Base-by-base conservation (phyloP, 2,888 invertebrate species). In the Scrobipalpa atriplicella region DNA sequence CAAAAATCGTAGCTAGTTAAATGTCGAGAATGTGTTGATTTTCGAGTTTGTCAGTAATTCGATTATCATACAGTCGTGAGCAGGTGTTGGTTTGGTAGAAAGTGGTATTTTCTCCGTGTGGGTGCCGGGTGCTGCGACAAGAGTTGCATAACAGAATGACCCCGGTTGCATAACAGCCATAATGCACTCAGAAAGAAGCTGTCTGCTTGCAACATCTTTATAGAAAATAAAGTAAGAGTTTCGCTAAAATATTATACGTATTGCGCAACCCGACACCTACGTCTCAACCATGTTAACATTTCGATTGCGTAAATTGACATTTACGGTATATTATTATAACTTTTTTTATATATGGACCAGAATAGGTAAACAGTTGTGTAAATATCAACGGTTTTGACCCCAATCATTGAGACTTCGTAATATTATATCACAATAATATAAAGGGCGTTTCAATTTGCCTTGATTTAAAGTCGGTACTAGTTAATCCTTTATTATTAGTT, bases 181-280 rank as follows among this genome's bases (percentile, higher is more conserved):
- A 88, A 92, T 81, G 74, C 82, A 81, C 71, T 72, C 82, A 78
- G 79, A 85, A 86, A 84, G 84, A 80, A 29, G 29, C 29, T 29
- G 29, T 5, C 29, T 81, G 83, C 83, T 89, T 85, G 81, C 89
- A 83, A 83, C 86, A 86, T 82, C 81, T 76, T 79, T 85, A 84
- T 83, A 85, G 83, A 87, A 87, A 86, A 86, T 85, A 85, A 84
- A 85, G 71, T 78, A 77, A 84, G 81, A 84, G 85, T 85, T 84
- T 84, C 81, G 86, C 87, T 88, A 86, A 88, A 88, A 64, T 64
- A 64, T 64, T 29, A 29, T 29, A 29, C 41, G 85, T 75, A 85
- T 91, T 90, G 75, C 85, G 77, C 78, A 90, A 89, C 77, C 1
- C 70, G 70, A 75, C 82, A 79, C 79, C 79, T 82, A 83, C 82